A percentile compares a stretch with the other conserved stretches of the same genome.
phyloP scores from a whole-genome alignment of 1,140 invertebrate genomes.

The Drosophila nebulosa region DNA sequence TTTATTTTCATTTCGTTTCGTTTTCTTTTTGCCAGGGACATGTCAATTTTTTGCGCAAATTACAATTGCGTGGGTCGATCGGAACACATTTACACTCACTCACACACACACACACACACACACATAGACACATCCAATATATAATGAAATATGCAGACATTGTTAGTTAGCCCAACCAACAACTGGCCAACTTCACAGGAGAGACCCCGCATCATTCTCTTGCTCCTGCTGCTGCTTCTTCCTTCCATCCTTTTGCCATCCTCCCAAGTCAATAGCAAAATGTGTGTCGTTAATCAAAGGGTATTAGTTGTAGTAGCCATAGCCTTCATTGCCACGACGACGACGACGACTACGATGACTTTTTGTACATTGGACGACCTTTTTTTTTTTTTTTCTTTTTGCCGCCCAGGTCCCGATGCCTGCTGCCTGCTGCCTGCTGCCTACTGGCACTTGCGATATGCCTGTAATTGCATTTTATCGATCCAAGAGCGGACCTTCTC shows the following conservation, averaged over 20 bases:
- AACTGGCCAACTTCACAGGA: constrained; percentile 74
- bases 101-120: background rate
- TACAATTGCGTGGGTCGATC: constrained; percentile 73
- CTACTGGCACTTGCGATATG: constrained; percentile 77
- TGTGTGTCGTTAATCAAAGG: constrained; percentile 79
- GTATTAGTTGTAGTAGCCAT: constrained; percentile 70
- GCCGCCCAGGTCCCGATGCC: no score
- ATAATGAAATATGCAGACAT: constrained; percentile 70
- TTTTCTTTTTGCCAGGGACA: constrained; percentile 44
- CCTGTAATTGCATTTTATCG: constrained; percentile 79
- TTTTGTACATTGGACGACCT: constrained; percentile 75
- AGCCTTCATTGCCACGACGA: constrained; percentile 61
- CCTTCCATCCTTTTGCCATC: background rate
- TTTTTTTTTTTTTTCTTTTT: constrained; percentile 25
- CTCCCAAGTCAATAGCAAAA: constrained; percentile 68
- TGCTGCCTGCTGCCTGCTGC: constrained; percentile 24
- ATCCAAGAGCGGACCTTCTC: constrained; percentile 47
- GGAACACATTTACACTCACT: constrained; percentile 16
- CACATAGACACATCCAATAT: background rate
- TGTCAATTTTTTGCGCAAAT: constrained; percentile 67
- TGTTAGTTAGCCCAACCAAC: constrained; percentile 42
- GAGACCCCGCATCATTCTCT: background rate
- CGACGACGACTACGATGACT: constrained; percentile 46
- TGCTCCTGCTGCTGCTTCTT: background rate
- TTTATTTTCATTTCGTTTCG: background rate